Evolutionary conservation across 2,797 vertebrate species (phyloP), one percentile per base, ranked within the genome.

Genomic region (Syncerus caffer): DNA sequence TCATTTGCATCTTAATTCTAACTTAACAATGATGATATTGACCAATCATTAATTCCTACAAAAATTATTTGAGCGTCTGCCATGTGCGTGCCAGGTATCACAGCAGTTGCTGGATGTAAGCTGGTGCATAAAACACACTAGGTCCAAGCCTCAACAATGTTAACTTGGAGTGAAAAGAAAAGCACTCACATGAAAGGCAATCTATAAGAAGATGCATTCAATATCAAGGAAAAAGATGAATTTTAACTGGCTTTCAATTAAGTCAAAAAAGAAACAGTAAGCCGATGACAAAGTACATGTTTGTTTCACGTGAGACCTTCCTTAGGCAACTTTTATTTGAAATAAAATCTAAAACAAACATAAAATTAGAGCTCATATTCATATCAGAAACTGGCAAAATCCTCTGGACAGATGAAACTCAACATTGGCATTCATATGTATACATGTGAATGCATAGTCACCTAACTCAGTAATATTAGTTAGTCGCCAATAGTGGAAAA

Each of bases 261-360:
- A 80, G 34, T 93, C 80, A 96, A 93, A 96, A 51, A 78, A 82
- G 42, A 86, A 95, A 95, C 12, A 60, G 31, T 34, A 58, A 38
- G 34, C 47, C 34, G 79, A 79, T 47, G 64, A 92, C 58, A 88
- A 60, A 71, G 78, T 8, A 51, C 14, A 12, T 62, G n/a, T 5
- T 13, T 84, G 9, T 47, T 89, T 90, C 8, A 55, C 38, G 34
- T 84, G 51, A 92, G 57, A 89, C 21, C 34, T 51, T 82, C 16
- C 58, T 94, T 90, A 78, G 93, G 57, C 45, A 95, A 95, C 15
- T 90, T 17, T 89, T n/a, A 85, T 11, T 71, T 95, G 19, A 93
- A 98, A 97, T 84, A 83, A 95, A 91, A 88, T 42, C 64, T 85
- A 76, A 84, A 89, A 74, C 27, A 84, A 96, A 92, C 19, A 82